Evolutionary conservation across 1,140 invertebrate species (phyloP).

Genomic region (Drosophila eugracilis): DNA sequence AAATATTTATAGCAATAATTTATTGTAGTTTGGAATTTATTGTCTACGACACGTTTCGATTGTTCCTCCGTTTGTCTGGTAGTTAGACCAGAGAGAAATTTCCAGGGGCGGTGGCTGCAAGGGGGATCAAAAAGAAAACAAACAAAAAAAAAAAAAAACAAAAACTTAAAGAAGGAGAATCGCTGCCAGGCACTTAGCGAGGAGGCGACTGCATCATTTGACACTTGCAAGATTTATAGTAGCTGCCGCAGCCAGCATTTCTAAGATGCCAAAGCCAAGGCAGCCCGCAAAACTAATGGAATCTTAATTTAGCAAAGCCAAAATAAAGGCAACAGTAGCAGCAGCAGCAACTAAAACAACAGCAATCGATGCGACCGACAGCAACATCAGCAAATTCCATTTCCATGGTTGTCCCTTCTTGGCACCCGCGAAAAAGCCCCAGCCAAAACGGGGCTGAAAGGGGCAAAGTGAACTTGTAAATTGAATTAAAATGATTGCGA

Average conservation of each 20-base stretch:
- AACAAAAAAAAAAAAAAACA: too few species aligned
- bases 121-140: conserved; percentile 49
- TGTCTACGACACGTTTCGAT: conserved; percentile 83
- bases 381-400: conserved; percentile 70
- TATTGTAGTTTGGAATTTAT: conserved; percentile 83
- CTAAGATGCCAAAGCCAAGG: conserved; percentile 71
- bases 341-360: conserved; percentile 32
- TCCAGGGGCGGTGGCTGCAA: conserved; percentile 3
- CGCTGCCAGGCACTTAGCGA: conserved; percentile 74
- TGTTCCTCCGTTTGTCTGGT: conserved; percentile 59
- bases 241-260: conserved; percentile 72
- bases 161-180: conserved; percentile 29
- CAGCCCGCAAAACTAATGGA: conserved; percentile 81
- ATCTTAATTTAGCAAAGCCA: conserved; percentile 84
- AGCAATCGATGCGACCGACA: conserved; percentile 40
- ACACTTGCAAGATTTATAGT: conserved; percentile 83
- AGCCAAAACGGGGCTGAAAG: conserved; percentile 4
- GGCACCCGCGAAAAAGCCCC: conserved; percentile 68
- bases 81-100: conserved; percentile 63
- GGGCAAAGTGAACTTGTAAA: conserved; percentile 68
- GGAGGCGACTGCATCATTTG: conserved; percentile 70
- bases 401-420: conserved; percentile 55
- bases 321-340: conserved; percentile 65
- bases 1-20: conserved; percentile 84
- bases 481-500: conserved; percentile 82